Conservation (phyloP, 2,888 invertebrate genomes). For the Stomorhina lunata region DNA sequence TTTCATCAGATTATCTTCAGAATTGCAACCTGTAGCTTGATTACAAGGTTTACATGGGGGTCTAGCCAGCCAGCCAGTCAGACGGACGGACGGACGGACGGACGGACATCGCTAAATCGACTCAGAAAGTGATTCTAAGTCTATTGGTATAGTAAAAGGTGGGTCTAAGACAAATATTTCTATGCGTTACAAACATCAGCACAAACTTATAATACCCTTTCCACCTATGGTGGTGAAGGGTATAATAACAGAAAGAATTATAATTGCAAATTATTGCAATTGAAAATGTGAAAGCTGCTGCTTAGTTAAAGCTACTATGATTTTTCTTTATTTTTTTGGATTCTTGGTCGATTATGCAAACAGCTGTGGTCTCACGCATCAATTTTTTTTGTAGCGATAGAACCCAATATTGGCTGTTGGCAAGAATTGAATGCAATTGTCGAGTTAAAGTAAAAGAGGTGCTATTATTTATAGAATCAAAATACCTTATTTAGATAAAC, state of each 20-base stretch:
- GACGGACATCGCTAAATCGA: too few relatives aligned
- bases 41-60: too few relatives aligned
- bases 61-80: too few relatives aligned
- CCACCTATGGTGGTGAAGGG: too few relatives aligned
- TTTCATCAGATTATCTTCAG: too few relatives aligned
- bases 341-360: slow-evolving; percentile 49
- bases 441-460: slow-evolving; percentile 43
- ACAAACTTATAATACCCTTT: too few relatives aligned
- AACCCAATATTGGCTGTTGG: slow-evolving; percentile 18
- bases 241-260: slow-evolving; percentile 53
- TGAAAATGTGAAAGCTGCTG: slow-evolving; percentile 57
- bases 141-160: too few relatives aligned
- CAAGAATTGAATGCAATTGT: slow-evolving; percentile 27
- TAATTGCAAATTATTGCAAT: slow-evolving; percentile 65
- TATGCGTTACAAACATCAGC: too few relatives aligned
- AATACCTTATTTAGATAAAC: slow-evolving; percentile 63
- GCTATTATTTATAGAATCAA: slow-evolving; percentile 64
- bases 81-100: too few relatives aligned
- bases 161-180: too few relatives aligned
- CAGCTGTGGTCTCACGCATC: slow-evolving; percentile 66
- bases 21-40: too few relatives aligned
- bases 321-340: background rate
- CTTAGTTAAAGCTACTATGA: background rate
- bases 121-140: too few relatives aligned
- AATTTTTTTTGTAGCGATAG: slow-evolving; percentile 27